phyloP scores from a whole-genome alignment of 2,797 vertebrate species.

The Threskiornis aethiopicus region DNA sequence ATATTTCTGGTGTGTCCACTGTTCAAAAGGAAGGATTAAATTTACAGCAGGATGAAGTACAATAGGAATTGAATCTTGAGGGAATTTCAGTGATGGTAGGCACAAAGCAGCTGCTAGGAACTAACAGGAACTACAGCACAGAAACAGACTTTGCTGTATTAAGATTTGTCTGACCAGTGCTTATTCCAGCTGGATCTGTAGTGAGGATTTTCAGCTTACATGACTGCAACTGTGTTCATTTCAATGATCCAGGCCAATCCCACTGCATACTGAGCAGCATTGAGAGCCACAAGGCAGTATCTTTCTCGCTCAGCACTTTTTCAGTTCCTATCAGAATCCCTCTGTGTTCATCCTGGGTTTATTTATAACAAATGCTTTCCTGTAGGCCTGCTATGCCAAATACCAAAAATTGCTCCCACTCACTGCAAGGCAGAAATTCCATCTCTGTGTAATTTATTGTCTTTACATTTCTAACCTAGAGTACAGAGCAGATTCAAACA shows the following conservation, averaged over 20 bases:
- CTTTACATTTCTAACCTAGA: not conserved
- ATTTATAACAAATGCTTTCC: not conserved
- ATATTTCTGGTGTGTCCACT: not conserved
- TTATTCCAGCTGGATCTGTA: not conserved
- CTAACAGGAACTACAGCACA: not conserved
- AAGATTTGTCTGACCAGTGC: not conserved
- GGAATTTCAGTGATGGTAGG: not conserved
- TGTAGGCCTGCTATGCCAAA: not conserved
- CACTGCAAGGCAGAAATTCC: not conserved
- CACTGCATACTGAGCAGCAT: accelerated
- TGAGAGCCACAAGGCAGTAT: not conserved
- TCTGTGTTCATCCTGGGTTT: not conserved
- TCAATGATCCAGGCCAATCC: not conserved
- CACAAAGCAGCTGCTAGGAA: not conserved
- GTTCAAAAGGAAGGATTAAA: not conserved
- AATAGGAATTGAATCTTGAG: not conserved
- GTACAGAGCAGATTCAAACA: not conserved
- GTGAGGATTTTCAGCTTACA: not conserved
- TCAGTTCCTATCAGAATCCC: not conserved
- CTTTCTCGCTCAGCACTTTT: not conserved
- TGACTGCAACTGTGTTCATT: not conserved
- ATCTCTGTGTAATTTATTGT: not conserved
- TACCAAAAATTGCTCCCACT: not conserved
- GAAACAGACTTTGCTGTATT: not conserved
- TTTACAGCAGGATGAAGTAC: not conserved